Conservation (phyloP, 2,888 invertebrate genomes). For the Cephalotes varians region DNA sequence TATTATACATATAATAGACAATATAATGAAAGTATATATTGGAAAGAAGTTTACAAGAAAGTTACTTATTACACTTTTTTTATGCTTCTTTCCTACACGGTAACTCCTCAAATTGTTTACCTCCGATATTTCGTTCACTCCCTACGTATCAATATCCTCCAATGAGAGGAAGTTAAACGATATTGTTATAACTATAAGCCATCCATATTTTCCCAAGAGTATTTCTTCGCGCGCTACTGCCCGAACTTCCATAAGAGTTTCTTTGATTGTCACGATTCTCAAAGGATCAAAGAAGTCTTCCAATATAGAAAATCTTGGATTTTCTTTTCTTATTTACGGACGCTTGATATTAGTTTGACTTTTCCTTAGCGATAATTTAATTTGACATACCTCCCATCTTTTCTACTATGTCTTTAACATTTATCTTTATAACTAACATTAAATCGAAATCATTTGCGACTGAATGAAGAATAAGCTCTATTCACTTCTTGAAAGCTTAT, state of each 20-base stretch:
- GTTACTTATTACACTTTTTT: not conserved
- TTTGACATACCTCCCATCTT: not conserved
- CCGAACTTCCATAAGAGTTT: slow-evolving; percentile 31
- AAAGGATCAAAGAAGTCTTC: not conserved
- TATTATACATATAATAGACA: not conserved
- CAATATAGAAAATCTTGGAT: not conserved
- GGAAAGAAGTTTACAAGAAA: not conserved
- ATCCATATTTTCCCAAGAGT: slow-evolving; percentile 40
- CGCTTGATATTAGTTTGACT: not conserved
- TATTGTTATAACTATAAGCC: slow-evolving; percentile 34
- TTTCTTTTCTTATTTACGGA: not conserved
- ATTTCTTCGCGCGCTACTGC: not conserved
- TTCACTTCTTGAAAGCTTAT: not conserved
- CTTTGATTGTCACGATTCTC: slow-evolving; percentile 34
- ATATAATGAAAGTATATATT: not conserved
- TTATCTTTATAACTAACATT: not conserved
- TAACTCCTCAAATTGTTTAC: slow-evolving; percentile 13
- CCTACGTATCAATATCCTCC: slow-evolving; percentile 34
- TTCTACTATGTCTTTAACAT: not conserved
- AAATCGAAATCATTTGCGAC: not conserved
- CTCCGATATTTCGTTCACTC: slow-evolving; percentile 20
- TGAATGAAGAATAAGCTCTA: not conserved
- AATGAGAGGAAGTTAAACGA: slow-evolving; percentile 24
- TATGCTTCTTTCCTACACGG: not conserved
- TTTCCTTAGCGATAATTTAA: not conserved